Base-by-base conservation (phyloP, 1,140 invertebrate species). In the Drosophila mojavensis region DNA sequence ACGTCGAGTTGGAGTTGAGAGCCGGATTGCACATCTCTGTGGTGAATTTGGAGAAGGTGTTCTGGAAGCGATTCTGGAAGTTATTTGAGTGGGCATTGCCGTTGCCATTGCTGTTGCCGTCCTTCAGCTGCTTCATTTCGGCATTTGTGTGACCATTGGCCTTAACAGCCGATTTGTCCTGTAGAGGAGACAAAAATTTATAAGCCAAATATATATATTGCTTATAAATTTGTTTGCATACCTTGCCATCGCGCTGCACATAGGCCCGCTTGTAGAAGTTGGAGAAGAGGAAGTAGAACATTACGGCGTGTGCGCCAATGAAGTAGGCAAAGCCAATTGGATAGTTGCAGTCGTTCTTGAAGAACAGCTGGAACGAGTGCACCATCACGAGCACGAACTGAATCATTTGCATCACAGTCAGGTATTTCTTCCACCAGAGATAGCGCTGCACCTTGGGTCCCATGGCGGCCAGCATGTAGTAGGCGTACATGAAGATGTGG, bases 381-480 rank as follows among this genome's bases (percentile, higher is more conserved):
- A 96, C 90, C 93, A 96, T 95, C 1, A 97, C 96, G 1, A 95
- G 78, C 1, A 97, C 92, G 79, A 98, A 98, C 92, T 98, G 97
- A 3, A 97, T 94, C 95, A 98, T 95, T 93, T 98, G 98, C 72
- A 98, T 91, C 2, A 94, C 94, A 0, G 98, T 98, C 43, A 98
- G 92, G 86, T 98, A 98, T 85, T 96, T 97, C 93, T 98, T 98
- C 97, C 98, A 98, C 97, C 97, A 98, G 6, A 98, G 93, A 86
- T 96, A 98, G 59, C 96, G 97, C 91, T 97, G 97, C 78, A 97
- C 94, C 50, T 95, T 93, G 0, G 97, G 97, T 50, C 97, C 97
- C 72, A 98, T 94, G 0, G 97, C 97, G 11, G 97, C 95, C 56
- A 98, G 92, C 71, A 97, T 93, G 92, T 98, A 98, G 91, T 98